Conservation (phyloP, 2,113 vertebrate genomes). For the Halcyon senegalensis region DNA sequence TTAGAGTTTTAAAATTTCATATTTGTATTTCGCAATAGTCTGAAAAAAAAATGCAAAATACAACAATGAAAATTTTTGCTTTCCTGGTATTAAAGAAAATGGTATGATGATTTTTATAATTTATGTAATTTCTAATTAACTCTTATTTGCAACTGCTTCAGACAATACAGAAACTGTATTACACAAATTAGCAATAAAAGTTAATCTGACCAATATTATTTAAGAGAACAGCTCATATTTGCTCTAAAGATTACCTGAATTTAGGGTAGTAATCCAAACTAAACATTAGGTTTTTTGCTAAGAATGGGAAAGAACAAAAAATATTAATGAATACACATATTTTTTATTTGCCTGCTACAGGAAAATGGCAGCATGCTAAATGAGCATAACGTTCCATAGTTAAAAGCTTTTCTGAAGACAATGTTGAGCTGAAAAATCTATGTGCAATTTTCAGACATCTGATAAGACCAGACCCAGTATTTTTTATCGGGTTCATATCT, state of each 20-base stretch:
- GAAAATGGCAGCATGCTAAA: not conserved
- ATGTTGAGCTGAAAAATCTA: not conserved
- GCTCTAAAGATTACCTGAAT: not conserved
- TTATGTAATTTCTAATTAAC: not conserved
- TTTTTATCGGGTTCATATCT: not conserved
- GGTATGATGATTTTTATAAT: not conserved
- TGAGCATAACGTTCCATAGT: not conserved
- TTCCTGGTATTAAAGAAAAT: not conserved
- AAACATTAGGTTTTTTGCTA: not conserved
- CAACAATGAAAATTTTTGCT: not conserved
- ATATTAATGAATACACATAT: not conserved
- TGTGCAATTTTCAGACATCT: not conserved
- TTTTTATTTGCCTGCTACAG: not conserved
- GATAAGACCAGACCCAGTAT: not conserved
- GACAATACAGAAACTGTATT: not conserved
- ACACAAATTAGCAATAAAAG: not conserved
- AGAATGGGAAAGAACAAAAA: not conserved
- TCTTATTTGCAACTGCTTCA: not conserved
- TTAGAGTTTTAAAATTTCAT: not conserved
- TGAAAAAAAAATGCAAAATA: not conserved
- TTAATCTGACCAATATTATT: not conserved
- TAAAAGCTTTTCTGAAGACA: not conserved
- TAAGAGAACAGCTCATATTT: not conserved
- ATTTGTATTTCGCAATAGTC: not conserved
- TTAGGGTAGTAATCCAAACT: not conserved